These are phyloP conservation scores for Calliopum simillimum DNA, from an alignment of 2,888 invertebrate species.

Conservation along the genomic window DNA sequence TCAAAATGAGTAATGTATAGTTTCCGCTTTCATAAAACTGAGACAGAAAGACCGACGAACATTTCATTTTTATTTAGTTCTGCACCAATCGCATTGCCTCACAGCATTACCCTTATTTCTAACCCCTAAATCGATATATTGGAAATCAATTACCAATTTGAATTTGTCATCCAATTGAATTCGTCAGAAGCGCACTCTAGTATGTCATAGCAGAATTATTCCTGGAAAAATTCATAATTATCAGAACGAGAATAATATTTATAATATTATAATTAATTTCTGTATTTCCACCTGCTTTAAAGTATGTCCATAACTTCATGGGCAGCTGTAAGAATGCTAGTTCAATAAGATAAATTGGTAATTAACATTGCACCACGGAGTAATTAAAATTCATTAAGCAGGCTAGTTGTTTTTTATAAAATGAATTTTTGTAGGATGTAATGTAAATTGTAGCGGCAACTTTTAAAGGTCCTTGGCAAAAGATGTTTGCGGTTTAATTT, in stretches of 20 bases:
- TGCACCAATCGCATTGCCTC: conserved; percentile 1
- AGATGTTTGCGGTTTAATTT: too few species aligned
- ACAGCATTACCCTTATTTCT: not conserved
- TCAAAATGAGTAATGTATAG: too few species aligned
- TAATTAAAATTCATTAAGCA: conserved; percentile 1
- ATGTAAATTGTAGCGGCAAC: too few species aligned
- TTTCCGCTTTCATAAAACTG: too few species aligned
- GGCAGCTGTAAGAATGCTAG: conserved; percentile 9
- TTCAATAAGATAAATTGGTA: conserved; percentile 1
- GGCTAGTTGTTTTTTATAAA: too few species aligned
- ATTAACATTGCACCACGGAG: not conserved
- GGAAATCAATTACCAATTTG: conserved; percentile 15
- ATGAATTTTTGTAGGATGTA: too few species aligned
- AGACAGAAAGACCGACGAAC: too few species aligned
- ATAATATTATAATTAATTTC: not conserved
- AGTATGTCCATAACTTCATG: too few species aligned
- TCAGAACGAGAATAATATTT: not conserved
- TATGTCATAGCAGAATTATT: too few species aligned
- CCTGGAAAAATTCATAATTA: too few species aligned
- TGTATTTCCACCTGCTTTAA: conserved; percentile 5
- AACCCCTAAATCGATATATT: conserved; percentile 17
- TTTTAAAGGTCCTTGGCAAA: too few species aligned
- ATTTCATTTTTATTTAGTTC: too few species aligned
- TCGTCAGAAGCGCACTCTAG: not conserved
- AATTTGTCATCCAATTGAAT: not conserved